Conservation (phyloP, 2,797 vertebrate species). For the Chromobotia macracanthus region DNA sequence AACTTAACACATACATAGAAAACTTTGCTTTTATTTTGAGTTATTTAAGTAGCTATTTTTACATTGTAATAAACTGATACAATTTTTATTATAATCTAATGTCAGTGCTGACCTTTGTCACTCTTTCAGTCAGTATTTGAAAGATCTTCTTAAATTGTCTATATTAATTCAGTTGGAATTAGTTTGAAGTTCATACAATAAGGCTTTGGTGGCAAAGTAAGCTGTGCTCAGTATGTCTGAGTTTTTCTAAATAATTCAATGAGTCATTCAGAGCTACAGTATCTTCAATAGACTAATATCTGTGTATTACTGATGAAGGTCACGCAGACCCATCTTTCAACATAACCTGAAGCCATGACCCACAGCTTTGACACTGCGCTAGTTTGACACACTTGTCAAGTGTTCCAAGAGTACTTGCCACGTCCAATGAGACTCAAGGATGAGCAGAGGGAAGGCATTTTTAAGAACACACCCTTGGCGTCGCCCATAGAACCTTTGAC, state of each 20-base stretch:
- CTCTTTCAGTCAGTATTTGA: background rate
- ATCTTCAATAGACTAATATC: constrained; percentile 1
- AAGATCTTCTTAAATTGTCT: background rate
- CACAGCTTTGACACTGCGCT: constrained; percentile 42
- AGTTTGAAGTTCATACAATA: background rate
- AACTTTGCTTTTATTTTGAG: too few relatives aligned
- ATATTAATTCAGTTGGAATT: background rate
- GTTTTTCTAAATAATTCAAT: background rate
- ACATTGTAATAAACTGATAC: too few relatives aligned
- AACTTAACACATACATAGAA: too few relatives aligned
- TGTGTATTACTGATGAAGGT: constrained; percentile 25
- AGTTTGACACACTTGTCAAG: constrained; percentile 56
- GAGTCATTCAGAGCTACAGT: background rate
- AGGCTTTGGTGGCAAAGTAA: background rate
- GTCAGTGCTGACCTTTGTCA: too few relatives aligned
- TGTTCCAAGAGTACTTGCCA: constrained; percentile 54
- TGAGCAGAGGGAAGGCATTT: constrained; percentile 47
- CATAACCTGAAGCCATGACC: constrained; percentile 31
- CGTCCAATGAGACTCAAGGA: constrained; percentile 51
- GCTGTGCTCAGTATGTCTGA: background rate
- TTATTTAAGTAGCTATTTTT: too few relatives aligned
- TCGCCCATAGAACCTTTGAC: constrained; percentile 31
- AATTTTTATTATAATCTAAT: too few relatives aligned
- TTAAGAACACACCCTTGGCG: constrained; percentile 50
- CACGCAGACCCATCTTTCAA: constrained; percentile 19